A percentile compares a stretch with the other conserved stretches of the same genome.
phyloP scores from a whole-genome alignment of 2,113 vertebrate species.

The Axis porcinus region DNA sequence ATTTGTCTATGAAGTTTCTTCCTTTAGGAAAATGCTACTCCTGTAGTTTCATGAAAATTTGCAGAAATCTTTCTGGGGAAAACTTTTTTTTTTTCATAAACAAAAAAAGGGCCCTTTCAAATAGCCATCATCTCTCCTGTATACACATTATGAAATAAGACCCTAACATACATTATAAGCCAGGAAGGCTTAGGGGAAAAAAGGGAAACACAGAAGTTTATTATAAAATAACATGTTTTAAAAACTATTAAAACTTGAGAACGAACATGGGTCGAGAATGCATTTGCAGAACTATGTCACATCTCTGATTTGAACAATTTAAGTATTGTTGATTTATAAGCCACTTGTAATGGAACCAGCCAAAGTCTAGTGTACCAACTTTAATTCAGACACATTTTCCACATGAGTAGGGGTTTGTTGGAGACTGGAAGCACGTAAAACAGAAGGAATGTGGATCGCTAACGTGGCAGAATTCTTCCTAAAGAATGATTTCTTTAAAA shows the following conservation, averaged over 20 bases:
- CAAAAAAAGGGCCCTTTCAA: slow-evolving; percentile 37
- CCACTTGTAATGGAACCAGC: slow-evolving; percentile 30
- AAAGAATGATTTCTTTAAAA: slow-evolving; percentile 39
- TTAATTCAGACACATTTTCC: slow-evolving; percentile 54
- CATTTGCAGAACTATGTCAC: background rate
- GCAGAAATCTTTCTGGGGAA: slow-evolving; percentile 4
- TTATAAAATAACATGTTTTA: slow-evolving; percentile 65
- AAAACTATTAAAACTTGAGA: slow-evolving; percentile 63
- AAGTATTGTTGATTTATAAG: slow-evolving; percentile 58
- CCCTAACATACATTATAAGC: slow-evolving; percentile 49
- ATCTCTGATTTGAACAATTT: slow-evolving; percentile 56
- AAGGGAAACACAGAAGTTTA: slow-evolving; percentile 50
- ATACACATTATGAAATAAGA: slow-evolving; percentile 53
- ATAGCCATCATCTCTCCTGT: slow-evolving; percentile 29
- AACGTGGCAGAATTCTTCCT: slow-evolving; percentile 34
- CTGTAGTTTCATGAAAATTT: slow-evolving; percentile 42
- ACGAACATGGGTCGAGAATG: slow-evolving; percentile 33
- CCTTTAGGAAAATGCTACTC: background rate
- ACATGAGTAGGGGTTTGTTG: slow-evolving; percentile 47
- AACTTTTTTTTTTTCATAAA: background rate
- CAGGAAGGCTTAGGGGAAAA: slow-evolving; percentile 50
- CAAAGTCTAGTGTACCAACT: background rate
- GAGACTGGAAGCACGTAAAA: slow-evolving; percentile 11
- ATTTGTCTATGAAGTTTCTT: slow-evolving; percentile 32
- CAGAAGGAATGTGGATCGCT: slow-evolving; percentile 24